Conservation (phyloP, 2,113 vertebrate species). For the Salvator merianae region DNA sequence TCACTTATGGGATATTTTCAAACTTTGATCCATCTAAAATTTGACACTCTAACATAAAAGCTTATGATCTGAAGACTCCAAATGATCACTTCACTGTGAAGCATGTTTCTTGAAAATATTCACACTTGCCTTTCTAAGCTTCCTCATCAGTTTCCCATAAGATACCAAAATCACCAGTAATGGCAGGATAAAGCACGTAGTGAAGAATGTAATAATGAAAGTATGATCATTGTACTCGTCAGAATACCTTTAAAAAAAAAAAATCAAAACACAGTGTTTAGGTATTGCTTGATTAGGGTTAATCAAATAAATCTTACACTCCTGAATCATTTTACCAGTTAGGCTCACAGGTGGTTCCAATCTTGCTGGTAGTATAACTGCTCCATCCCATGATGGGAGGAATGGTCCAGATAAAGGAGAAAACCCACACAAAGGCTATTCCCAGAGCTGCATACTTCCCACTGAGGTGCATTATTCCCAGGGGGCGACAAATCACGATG, state of each 20-base stretch:
- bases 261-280: not conserved
- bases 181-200: constrained; percentile 86
- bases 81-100: not conserved
- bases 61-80: not conserved
- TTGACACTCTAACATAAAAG: not conserved
- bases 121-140: constrained; percentile 83
- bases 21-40: not conserved
- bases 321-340: constrained; percentile 82
- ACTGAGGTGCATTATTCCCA: constrained; percentile 74
- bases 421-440: constrained; percentile 86
- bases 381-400: constrained; percentile 88
- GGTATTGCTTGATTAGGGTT: not conserved
- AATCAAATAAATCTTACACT: not conserved
- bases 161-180: constrained; percentile 85
- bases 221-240: constrained; percentile 74
- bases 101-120: not conserved
- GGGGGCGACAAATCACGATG: constrained; percentile 83
- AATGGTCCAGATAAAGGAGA: constrained; percentile 89
- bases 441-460: constrained; percentile 81
- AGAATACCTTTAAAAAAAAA: constrained; percentile 80
- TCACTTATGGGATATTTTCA: not conserved
- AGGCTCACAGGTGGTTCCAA: constrained; percentile 91
- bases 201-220: constrained; percentile 86
- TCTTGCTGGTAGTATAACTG: constrained; percentile 90
- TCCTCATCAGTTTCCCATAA: constrained; percentile 85